Evolutionary conservation across 2,113 vertebrate species (phyloP), one percentile per base, ranked within the genome.

Genomic region (Oenanthe melanoleuca): DNA sequence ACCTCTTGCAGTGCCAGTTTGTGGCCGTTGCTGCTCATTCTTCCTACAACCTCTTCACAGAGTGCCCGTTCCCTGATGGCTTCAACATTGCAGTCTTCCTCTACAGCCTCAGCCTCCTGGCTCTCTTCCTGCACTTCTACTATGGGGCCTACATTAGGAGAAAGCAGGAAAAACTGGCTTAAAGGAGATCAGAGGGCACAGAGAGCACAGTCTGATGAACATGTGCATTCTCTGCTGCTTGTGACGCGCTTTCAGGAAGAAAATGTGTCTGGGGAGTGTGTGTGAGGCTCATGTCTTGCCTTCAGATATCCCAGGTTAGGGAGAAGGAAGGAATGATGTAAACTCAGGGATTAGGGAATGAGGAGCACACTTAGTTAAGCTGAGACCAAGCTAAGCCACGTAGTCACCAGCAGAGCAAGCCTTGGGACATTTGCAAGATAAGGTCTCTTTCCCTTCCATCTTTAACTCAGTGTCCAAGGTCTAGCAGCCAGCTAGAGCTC

Each of bases 41-140:
- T 49, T 93, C 91, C 73, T 98, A 97, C 97, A 97, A 91, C 80
- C 95, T 98, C 91, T 97, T 97, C 72, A 94, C 97, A 14, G 97
- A 98, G 83, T 97, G 97, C 37, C 83, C 86, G 0, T 98, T 98
- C 84, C 97, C 97, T 0, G 95, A 97, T 71, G 89, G 88, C 42
- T 97, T 98, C 96, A 98, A 97, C 60, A 8, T 22, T 1, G 64
- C 97, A 2, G 92, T 97, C 47, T 88, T 97, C 87, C 92, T 94
- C 50, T 98, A 97, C 86, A 87, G 95, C 33, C 61, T 98, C 94
- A 98, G 97, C 91, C 97, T 98, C 87, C 96, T 98, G 37, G 63
- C 80, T 40, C 95, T 98, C 81, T 98, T 97, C 78, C 88, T 97
- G 29, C 96, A 89, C 96, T 97, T 98, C 95, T 98, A 97, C 95